A percentile compares a stretch with the other conserved stretches of the same genome.
Conservation (phyloP, 2,888 invertebrate genomes). For the Eledona agricola region DNA sequence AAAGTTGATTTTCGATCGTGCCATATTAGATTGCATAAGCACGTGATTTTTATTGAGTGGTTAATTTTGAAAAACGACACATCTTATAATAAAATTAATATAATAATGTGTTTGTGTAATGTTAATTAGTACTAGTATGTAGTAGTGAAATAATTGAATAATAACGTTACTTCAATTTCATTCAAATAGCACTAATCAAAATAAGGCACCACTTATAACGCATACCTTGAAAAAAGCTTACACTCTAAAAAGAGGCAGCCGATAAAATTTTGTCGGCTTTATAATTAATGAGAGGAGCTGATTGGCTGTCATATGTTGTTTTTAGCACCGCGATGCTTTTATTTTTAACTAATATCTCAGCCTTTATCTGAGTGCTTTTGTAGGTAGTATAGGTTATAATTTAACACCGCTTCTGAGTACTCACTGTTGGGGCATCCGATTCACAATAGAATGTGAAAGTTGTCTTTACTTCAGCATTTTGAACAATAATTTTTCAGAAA, state of each 20-base stretch:
- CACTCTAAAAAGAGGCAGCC: conserved; percentile 28
- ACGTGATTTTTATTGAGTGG: no score
- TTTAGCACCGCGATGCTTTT: conserved; percentile 54
- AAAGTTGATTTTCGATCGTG: no score
- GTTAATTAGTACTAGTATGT: conserved; percentile 5
- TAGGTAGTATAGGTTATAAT: conserved; percentile 41
- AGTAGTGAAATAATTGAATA: conserved; percentile 28
- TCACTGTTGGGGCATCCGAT: conserved; percentile 27
- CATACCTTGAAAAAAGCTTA: conserved; percentile 21
- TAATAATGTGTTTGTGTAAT: no score
- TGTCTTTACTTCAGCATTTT: conserved; percentile 3
- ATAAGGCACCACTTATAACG: conserved; percentile 29
- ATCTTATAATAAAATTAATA: no score
- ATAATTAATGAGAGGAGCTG: conserved; percentile 52
- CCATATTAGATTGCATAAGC: no score
- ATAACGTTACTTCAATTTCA: conserved; percentile 20
- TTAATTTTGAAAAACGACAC: no score
- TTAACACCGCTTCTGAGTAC: conserved; percentile 43
- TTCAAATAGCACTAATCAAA: conserved; percentile 30
- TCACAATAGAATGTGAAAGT: conserved; percentile 33
- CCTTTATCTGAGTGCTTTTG: conserved; percentile 45
- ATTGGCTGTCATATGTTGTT: conserved; percentile 56
- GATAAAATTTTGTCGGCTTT: conserved; percentile 45
- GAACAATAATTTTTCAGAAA: conserved; percentile 1
- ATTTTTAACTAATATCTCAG: conserved; percentile 55